Conservation (phyloP, 2,888 invertebrate genomes). For the Melanotus villosus region DNA sequence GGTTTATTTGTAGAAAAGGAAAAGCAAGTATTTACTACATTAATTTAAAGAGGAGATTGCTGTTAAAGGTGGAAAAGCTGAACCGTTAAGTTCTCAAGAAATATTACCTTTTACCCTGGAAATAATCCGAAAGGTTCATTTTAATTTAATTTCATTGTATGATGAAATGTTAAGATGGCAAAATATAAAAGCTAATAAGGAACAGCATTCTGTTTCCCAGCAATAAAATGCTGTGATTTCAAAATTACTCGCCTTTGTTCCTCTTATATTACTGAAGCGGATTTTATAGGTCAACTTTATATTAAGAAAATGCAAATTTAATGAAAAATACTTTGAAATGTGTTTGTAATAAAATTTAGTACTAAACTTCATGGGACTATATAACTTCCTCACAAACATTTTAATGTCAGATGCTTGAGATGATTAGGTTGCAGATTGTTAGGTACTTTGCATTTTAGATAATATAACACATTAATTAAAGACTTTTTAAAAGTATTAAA, state of each 20-base stretch:
- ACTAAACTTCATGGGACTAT: constrained; percentile 23
- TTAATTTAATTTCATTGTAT: constrained; percentile 50
- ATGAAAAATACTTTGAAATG: constrained; percentile 37
- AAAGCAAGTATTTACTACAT: not conserved
- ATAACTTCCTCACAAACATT: constrained; percentile 7
- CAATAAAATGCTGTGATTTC: constrained; percentile 45
- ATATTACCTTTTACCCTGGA: constrained; percentile 27
- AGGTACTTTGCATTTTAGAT: too few species aligned
- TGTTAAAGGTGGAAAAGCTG: constrained; percentile 22
- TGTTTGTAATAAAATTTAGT: constrained; percentile 36
- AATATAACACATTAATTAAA: too few species aligned
- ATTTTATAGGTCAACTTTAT: constrained; percentile 40
- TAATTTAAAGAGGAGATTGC: constrained; percentile 17
- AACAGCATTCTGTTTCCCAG: constrained; percentile 40
- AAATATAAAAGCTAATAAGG: constrained; percentile 51
- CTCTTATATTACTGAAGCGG: constrained; percentile 35
- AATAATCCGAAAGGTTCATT: constrained; percentile 44
- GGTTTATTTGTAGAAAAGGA: not conserved
- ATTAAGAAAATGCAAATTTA: constrained; percentile 41
- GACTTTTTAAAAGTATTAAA: too few species aligned
- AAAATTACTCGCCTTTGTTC: constrained; percentile 45
- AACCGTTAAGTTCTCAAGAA: constrained; percentile 28
- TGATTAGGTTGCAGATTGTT: not conserved
- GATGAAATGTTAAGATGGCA: constrained; percentile 43
- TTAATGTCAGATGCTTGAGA: not conserved